A percentile compares a stretch with the other conserved stretches of the same genome.
Evolutionary conservation across 1,140 invertebrate genomes (phyloP).

Genomic region (Xylocopa sonorina): DNA sequence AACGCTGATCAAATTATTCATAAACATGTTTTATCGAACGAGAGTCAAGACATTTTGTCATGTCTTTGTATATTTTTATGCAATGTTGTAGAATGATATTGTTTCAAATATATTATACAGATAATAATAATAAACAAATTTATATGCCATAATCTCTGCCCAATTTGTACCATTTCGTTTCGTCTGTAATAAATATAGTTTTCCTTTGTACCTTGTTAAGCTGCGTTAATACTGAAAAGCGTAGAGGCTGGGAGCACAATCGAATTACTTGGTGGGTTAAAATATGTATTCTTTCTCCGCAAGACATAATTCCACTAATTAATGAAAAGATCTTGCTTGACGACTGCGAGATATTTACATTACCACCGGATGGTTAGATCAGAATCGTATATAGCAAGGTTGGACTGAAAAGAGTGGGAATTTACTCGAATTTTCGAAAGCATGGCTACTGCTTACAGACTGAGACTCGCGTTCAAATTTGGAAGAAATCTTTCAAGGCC

Average conservation of each 20-base stretch:
- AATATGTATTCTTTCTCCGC: no score
- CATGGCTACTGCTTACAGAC: slow-evolving; percentile 59
- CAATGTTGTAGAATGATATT: slow-evolving; percentile 83
- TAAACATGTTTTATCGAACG: slow-evolving; percentile 81
- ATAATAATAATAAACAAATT: slow-evolving; percentile 82
- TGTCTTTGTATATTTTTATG: slow-evolving; percentile 83
- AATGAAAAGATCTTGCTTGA: neutral
- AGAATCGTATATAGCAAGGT: neutral
- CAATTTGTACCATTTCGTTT: slow-evolving; percentile 21
- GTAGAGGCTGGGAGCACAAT: no score
- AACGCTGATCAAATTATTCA: slow-evolving; percentile 79
- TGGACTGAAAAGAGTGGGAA: neutral
- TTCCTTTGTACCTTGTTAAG: no score
- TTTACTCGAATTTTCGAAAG: slow-evolving; percentile 32
- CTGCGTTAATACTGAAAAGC: no score
- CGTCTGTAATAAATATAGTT: no score
- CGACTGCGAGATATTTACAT: neutral
- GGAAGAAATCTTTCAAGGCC: slow-evolving; percentile 64
- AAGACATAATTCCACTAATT: no score
- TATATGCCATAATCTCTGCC: slow-evolving; percentile 74
- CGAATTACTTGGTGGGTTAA: no score
- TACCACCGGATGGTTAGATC: neutral
- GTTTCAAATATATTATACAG: slow-evolving; percentile 83
- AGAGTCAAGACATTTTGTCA: slow-evolving; percentile 82
- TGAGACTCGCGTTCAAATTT: slow-evolving; percentile 61